Conservation (phyloP, 2,113 vertebrate species). For the Macrotis lagotis region DNA sequence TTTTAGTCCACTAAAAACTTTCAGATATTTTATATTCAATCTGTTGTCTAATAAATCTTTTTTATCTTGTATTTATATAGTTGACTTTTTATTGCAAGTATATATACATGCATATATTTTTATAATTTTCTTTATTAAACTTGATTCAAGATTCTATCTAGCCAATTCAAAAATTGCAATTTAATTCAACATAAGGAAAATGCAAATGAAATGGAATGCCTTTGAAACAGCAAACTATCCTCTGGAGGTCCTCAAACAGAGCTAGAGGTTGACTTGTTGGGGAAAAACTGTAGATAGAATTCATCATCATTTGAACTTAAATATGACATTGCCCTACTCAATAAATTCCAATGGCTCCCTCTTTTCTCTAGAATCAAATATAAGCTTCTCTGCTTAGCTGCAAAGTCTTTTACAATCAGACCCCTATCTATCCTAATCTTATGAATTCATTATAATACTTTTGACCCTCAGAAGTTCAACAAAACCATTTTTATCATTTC, state of each 20-base stretch:
- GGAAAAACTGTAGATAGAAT: background rate
- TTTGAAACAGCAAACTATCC: background rate
- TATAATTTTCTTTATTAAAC: background rate
- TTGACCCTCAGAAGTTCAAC: background rate
- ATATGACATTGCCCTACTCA: background rate
- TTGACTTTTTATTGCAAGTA: background rate
- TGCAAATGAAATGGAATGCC: background rate
- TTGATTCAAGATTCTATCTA: background rate
- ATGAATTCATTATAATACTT: background rate
- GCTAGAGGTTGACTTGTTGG: background rate
- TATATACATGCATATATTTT: too few species aligned
- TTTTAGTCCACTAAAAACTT: background rate
- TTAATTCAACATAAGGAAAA: background rate
- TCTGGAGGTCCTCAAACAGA: background rate
- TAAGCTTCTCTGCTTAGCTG: background rate
- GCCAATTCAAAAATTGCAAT: background rate
- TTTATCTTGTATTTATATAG: background rate
- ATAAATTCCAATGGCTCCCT: background rate
- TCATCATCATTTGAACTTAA: background rate
- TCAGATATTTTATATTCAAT: background rate
- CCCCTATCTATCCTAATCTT: background rate
- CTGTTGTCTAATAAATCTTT: background rate
- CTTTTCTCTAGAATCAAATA: background rate
- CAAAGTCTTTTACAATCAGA: background rate
- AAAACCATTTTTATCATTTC: background rate